Evolutionary conservation across 1,140 invertebrate genomes (phyloP), one percentile per base, ranked within the genome.

Genomic region (Philopotamus ludificatus): DNA sequence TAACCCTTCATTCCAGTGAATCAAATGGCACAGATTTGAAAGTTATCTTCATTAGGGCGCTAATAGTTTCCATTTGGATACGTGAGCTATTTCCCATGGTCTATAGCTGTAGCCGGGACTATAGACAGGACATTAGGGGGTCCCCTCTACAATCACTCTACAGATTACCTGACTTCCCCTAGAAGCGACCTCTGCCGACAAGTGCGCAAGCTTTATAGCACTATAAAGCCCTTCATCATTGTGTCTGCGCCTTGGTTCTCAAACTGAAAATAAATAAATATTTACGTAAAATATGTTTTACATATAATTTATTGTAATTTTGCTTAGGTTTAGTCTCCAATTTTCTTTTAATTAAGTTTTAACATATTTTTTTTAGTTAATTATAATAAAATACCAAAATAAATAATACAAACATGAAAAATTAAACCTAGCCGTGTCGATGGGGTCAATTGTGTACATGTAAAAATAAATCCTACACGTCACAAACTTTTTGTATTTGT

Each of bases 31-130:
- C 67, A 65, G 67, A 64, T 65, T 64, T 62, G 51, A 44, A 60
- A 68, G 63, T 68, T 65, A 68, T 68, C 67, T 65, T 68, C 67
- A 68, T 68, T 68, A 65, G 54, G 63, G 59, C 67, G 63, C 60
- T 68, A 65, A 68, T 68, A 68, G 67, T 68, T 65, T 65, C 57
- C 67, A 65, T 65, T 62, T 47, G 63, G 63, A 58, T 39, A 65
- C 62, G 67, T 65, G 67, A 62, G 53, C 55, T 53, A 64, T 60
- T 65, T 57, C 60, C n/a, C 62, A 34, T 45, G 67, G 67, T 57
- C 26, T 39, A 20, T 28, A 51, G 25, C n/a, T 15, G 20, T 20
- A 2, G 3, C 7, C 18, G 21, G 21, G 57, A 23, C 42, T 1
- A 10, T 42, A 57, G 26, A 16, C n/a, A 10, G 53, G 15, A 18